phyloP scores from a whole-genome alignment of 2,888 invertebrate species.

The Tetropium fuscum region DNA sequence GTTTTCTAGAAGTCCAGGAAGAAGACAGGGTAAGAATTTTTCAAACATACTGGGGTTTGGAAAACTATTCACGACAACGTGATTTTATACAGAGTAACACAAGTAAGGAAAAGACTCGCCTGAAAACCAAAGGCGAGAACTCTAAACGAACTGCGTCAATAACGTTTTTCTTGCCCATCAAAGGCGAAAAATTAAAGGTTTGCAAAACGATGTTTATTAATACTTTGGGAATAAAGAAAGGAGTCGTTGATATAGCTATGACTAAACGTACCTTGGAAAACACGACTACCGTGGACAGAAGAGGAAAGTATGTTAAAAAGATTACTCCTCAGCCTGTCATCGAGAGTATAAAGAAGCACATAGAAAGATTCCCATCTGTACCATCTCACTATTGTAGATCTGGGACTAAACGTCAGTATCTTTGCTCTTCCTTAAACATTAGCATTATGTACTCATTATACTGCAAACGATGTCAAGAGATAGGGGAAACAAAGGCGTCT shows the following conservation, averaged over 20 bases:
- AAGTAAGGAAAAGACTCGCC: not conserved
- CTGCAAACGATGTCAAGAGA: too few relatives aligned
- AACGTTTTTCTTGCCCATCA: constrained; percentile 18
- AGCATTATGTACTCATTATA: too few relatives aligned
- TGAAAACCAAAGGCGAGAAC: not conserved
- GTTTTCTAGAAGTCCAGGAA: too few relatives aligned
- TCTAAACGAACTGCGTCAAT: constrained; percentile 5
- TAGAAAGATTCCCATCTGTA: not conserved
- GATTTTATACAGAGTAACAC: constrained; percentile 13
- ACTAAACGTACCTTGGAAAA: constrained; percentile 29
- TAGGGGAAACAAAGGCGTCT: too few relatives aligned
- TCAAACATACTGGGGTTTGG: not conserved
- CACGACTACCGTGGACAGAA: constrained; percentile 13
- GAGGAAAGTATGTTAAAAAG: constrained; percentile 23
- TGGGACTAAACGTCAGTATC: too few relatives aligned
- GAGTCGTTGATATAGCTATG: constrained; percentile 34
- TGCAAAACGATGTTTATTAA: constrained; percentile 35
- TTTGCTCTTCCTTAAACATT: too few relatives aligned
- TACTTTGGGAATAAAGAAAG: constrained; percentile 34
- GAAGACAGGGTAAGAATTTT: not conserved
- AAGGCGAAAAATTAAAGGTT: constrained; percentile 15
- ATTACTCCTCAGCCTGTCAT: not conserved
- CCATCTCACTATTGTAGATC: too few relatives aligned
- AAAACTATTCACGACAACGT: constrained; percentile 3
- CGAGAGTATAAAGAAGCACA: not conserved